phyloP scores from a whole-genome alignment of 2,113 vertebrate genomes.

The Gnathochromis pfefferi region DNA sequence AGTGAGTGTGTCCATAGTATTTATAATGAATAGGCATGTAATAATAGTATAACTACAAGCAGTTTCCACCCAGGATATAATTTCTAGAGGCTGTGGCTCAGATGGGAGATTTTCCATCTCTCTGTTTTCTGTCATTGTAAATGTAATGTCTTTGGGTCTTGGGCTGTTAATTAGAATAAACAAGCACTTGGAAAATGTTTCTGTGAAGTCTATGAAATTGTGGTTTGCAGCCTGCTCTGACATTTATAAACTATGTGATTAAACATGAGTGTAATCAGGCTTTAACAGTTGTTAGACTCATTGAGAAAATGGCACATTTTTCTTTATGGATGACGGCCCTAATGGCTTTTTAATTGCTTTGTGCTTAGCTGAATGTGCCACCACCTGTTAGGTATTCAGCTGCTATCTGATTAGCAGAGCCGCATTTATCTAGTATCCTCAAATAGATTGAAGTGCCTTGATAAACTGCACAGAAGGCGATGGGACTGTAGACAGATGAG shows the following conservation, averaged over 20 bases:
- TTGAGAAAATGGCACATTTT: neutral
- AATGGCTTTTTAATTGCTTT: slow-evolving; percentile 13
- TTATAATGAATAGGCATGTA: neutral
- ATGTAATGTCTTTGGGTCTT: neutral
- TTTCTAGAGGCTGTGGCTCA: neutral
- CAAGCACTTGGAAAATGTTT: neutral
- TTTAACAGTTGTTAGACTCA: neutral
- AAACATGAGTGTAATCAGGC: neutral
- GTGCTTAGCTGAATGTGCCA: neutral
- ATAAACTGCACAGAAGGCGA: neutral
- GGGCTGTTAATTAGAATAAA: neutral
- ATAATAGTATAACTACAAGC: neutral
- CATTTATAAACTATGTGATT: neutral
- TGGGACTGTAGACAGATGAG: neutral
- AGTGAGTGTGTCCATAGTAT: neutral
- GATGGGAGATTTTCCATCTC: neutral
- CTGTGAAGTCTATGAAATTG: neutral
- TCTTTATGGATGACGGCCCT: neutral
- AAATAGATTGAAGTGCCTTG: neutral
- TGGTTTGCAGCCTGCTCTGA: neutral
- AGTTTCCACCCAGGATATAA: neutral
- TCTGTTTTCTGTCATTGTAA: neutral
- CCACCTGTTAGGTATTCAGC: neutral
- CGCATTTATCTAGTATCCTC: neutral
- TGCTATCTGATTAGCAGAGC: neutral